These are phyloP conservation scores for Megaustenia siamemsis DNA, from an alignment of 2,888 invertebrate genomes.

Conservation along the genomic window DNA sequence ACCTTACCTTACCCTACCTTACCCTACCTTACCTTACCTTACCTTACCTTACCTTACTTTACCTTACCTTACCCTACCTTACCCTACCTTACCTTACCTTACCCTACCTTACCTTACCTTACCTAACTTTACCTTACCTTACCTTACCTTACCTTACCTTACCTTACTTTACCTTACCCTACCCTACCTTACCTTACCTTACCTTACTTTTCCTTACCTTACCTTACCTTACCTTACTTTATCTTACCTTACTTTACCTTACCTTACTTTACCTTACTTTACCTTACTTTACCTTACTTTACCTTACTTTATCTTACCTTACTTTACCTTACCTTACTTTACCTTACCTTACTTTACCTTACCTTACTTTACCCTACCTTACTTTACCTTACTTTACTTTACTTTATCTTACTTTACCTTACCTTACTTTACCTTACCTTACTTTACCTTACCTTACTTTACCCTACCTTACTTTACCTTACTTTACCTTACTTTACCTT, in stretches of 20 bases:
- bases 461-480: not conserved
- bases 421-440: too few relatives aligned
- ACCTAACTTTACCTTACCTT: too few relatives aligned
- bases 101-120: too few relatives aligned
- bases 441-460: not conserved
- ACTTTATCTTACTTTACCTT: too few relatives aligned
- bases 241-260: constrained; percentile 28
- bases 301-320: not conserved
- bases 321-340: constrained; percentile 2
- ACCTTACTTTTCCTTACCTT: too few relatives aligned
- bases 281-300: constrained; percentile 7
- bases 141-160: too few relatives aligned
- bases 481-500: too few relatives aligned
- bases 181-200: constrained; percentile 6
- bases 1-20: too few relatives aligned
- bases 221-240: constrained; percentile 7
- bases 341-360: constrained; percentile 5
- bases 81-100: too few relatives aligned
- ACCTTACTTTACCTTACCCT: not conserved
- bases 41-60: too few relatives aligned
- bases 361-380: not conserved
- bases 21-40: too few relatives aligned
- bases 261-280: constrained; percentile 13
- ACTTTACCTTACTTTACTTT: not conserved
- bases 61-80: too few relatives aligned